Evolutionary conservation across 2,797 vertebrate genomes (phyloP).

Genomic region (Diceros bicornis): DNA sequence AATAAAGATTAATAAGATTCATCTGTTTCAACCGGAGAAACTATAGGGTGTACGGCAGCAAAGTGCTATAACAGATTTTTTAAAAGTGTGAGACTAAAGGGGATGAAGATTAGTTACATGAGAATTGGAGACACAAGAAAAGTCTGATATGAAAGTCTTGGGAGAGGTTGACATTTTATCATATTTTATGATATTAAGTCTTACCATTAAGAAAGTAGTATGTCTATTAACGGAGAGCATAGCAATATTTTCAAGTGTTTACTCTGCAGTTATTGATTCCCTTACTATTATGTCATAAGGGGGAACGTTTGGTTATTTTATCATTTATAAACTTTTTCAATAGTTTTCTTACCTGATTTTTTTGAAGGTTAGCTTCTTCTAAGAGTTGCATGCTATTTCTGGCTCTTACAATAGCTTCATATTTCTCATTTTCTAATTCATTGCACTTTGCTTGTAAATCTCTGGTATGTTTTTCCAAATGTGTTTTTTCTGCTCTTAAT

Average conservation of each 20-base stretch:
- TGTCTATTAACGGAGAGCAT: neutral
- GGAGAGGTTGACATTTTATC: neutral
- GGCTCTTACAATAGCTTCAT: constrained; percentile 92
- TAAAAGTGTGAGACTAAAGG: neutral
- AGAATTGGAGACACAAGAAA: neutral
- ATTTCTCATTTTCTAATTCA: constrained; percentile 93
- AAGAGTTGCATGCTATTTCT: constrained; percentile 94
- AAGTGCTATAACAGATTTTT: neutral
- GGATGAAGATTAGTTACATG: neutral
- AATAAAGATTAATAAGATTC: neutral
- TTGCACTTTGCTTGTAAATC: constrained; percentile 92
- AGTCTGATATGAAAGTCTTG: neutral
- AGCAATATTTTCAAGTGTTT: neutral
- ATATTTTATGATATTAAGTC: constrained; percentile 42
- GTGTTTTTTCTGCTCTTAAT: constrained; percentile 90
- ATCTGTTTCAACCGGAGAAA: neutral
- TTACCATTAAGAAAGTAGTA: neutral
- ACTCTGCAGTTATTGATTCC: neutral
- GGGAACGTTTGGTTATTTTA: neutral
- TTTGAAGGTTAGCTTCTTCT: constrained; percentile 95
- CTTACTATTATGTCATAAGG: neutral
- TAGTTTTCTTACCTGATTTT: constrained; percentile 92
- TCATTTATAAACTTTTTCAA: constrained; percentile 10
- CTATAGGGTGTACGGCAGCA: neutral
- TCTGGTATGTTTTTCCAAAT: constrained; percentile 93